Base-by-base conservation (phyloP, 30 jellyfish, hydroid and myxozoan species). In the Sanderia malayensis region DNA sequence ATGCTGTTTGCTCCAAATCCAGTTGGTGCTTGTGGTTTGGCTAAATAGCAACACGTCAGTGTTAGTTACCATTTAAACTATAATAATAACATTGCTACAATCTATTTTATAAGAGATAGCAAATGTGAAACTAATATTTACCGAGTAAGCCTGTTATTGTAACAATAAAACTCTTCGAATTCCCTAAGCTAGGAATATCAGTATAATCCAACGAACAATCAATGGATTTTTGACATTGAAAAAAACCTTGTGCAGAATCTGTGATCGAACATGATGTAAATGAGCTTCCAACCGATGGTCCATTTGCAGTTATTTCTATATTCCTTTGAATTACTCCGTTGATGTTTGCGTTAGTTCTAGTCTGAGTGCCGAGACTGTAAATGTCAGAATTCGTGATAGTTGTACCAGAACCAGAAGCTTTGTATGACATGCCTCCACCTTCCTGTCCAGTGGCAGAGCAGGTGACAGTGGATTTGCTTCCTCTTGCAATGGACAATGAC, bases 71-170 rank as follows among this genome's bases (percentile, higher is more conserved):
- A n/a, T n/a, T n/a, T n/a, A n/a, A n/a, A n/a, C n/a, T n/a, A n/a
- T n/a, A n/a, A n/a, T n/a, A n/a, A n/a, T n/a, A n/a, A n/a, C n/a
- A n/a, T n/a, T n/a, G n/a, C n/a, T n/a, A n/a, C n/a, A n/a, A n/a
- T n/a, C n/a, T n/a, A n/a, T n/a, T n/a, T n/a, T n/a, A n/a, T n/a
- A n/a, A n/a, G n/a, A n/a, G n/a, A n/a, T n/a, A n/a, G n/a, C n/a
- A n/a, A n/a, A 15, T 8, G 15, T 41, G 15, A 41, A 41, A 41
- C 8, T 41, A 8, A 41, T 6, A 41, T 57, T 7, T 44, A 76
- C 88, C 88, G 44, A 18, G 46, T 8, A 76, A 61, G 19, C 80
- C 88, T 19, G 80, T 61, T 32, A 76, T 80, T 15, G 59, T 31
- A 0, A 76, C 71, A 61, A 31, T 57, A 11, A 49, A 4, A 4